phyloP scores from a whole-genome alignment of 2,888 invertebrate genomes.

The Seladonia tumulorum region DNA sequence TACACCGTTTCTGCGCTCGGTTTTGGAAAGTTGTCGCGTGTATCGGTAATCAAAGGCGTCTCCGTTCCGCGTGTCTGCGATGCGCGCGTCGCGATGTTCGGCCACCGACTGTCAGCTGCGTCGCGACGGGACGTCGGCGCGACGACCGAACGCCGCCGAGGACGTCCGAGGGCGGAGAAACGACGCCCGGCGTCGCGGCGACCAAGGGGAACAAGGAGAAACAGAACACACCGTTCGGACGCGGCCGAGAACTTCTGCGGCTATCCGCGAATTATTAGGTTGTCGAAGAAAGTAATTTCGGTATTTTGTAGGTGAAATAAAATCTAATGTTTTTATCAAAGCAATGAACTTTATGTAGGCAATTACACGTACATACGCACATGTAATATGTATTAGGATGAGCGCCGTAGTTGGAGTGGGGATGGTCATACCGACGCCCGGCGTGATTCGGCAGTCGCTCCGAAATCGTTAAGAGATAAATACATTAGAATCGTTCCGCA shows the following conservation, averaged over 20 bases:
- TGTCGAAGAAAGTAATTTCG: no score
- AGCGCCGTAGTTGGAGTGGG: no score
- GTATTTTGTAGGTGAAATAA: no score
- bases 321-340: no score
- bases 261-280: not conserved
- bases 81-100: constrained; percentile 78
- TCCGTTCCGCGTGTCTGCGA: constrained; percentile 46
- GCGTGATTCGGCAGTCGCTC: no score
- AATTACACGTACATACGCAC: no score
- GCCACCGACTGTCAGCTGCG: constrained; percentile 76
- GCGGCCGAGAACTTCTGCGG: not conserved
- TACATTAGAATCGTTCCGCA: no score
- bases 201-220: constrained; percentile 20
- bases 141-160: constrained; percentile 71
- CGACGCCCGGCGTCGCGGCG: constrained; percentile 50
- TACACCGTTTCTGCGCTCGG: not conserved
- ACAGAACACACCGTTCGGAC: not conserved
- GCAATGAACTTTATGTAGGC: no score
- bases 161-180: constrained; percentile 68
- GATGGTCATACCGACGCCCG: no score
- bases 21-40: not conserved
- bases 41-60: not conserved
- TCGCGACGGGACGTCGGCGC: constrained; percentile 69
- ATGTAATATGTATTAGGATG: no score
- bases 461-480: no score